Percentiles rank a stretch among this genome's conserved stretches.
These are phyloP conservation scores for Alentia gelatinosa DNA, from an alignment of 2,888 invertebrate genomes.

Conservation along the genomic window DNA sequence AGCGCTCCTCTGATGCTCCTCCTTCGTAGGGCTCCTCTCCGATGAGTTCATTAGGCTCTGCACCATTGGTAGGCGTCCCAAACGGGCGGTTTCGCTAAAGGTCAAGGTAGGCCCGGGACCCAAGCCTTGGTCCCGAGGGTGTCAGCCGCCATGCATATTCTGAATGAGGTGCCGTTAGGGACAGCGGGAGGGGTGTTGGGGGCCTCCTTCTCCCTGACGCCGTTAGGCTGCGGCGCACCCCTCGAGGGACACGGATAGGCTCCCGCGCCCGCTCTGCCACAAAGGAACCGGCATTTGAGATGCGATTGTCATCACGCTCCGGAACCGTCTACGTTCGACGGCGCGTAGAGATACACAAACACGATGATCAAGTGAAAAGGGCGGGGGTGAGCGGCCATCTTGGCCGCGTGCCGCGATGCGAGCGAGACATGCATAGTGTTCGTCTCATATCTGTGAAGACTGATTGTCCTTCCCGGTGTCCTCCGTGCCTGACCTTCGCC, in stretches of 20 bases:
- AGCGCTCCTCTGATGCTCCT: too few species aligned
- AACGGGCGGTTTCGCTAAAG: neutral
- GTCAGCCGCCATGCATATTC: slow-evolving; percentile 7
- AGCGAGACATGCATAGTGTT: too few species aligned
- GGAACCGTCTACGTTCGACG: neutral
- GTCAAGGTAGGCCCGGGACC: neutral
- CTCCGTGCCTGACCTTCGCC: too few species aligned
- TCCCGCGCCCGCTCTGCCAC: neutral
- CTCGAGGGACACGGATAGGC: neutral
- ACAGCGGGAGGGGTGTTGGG: neutral
- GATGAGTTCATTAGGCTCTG: neutral
- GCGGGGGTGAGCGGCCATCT: too few species aligned
- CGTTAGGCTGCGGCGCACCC: neutral
- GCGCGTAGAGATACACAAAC: neutral
- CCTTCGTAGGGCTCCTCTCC: too few species aligned
- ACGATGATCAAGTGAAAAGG: neutral
- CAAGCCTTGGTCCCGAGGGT: neutral
- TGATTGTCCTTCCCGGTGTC: too few species aligned
- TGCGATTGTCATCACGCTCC: neutral
- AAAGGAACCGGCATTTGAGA: neutral
- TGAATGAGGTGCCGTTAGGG: neutral
- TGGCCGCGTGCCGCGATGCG: too few species aligned
- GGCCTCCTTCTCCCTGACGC: neutral
- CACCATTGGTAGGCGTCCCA: neutral
- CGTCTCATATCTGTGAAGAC: too few species aligned